phyloP scores from a whole-genome alignment of 2,888 invertebrate species.

The Aspidapion aeneum region DNA sequence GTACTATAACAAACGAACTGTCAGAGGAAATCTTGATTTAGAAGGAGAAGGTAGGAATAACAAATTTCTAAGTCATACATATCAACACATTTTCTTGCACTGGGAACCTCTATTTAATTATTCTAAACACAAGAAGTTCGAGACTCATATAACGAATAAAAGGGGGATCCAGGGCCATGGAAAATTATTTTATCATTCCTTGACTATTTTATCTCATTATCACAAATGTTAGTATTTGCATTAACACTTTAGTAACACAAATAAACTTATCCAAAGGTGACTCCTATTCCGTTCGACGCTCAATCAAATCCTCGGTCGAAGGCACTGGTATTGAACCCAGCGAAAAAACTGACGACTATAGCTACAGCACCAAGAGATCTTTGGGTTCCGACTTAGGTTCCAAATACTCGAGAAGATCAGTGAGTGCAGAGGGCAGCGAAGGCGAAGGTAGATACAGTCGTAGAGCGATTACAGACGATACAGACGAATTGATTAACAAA shows the following conservation, averaged over 20 bases:
- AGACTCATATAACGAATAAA: no score
- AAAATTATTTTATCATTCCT: no score
- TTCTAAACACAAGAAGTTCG: no score
- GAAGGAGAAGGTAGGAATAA: conserved; percentile 32
- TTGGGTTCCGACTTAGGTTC: conserved; percentile 32
- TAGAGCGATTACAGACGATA: conserved; percentile 27
- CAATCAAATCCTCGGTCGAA: conserved; percentile 34
- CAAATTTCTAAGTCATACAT: no score
- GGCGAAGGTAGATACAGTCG: conserved; percentile 26
- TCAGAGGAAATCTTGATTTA: conserved; percentile 33
- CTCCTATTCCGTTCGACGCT: conserved; percentile 35
- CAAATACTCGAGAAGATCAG: conserved; percentile 31
- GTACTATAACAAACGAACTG: conserved; percentile 34
- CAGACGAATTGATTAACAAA: conserved; percentile 34
- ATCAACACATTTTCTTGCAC: no score
- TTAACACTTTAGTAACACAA: background rate
- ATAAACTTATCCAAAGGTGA: conserved; percentile 26
- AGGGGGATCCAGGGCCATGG: no score
- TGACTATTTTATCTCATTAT: no score
- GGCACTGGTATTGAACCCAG: conserved; percentile 33
- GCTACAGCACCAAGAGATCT: conserved; percentile 30
- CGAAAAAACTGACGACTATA: conserved; percentile 28
- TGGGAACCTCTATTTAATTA: no score
- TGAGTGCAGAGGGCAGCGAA: conserved; percentile 32
- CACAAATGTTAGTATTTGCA: no score